phyloP scores from a whole-genome alignment of 2,113 vertebrate genomes.

The Columba janthina region DNA sequence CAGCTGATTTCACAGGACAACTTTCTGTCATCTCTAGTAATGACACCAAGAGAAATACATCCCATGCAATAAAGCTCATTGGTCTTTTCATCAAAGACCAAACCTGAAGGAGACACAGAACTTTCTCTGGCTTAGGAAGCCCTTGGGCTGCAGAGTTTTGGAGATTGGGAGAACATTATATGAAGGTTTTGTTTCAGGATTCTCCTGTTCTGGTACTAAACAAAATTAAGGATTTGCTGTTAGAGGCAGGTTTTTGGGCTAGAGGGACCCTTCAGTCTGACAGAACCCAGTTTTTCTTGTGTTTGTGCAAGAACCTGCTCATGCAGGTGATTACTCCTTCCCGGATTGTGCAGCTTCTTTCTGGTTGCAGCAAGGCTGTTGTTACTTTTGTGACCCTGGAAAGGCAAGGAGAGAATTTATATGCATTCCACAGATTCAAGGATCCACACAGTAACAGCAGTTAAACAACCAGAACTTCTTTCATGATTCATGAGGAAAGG shows the following conservation, averaged over 20 bases:
- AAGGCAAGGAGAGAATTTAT: not conserved
- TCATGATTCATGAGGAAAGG: not conserved
- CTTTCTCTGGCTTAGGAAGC: not conserved
- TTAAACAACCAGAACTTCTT: not conserved
- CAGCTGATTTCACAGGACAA: not conserved
- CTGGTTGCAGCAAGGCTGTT: not conserved
- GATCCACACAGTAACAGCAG: not conserved
- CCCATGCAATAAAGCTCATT: not conserved
- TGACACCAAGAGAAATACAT: not conserved
- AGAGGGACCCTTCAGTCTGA: not conserved
- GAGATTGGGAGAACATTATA: not conserved
- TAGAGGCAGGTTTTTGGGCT: not conserved
- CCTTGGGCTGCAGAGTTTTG: not conserved
- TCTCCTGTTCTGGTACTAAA: not conserved
- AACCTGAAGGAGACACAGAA: not conserved
- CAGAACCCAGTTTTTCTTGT: not conserved
- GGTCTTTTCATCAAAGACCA: not conserved
- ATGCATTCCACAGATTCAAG: constrained; percentile 4
- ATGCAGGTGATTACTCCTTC: not conserved
- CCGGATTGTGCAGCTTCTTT: constrained; percentile 12
- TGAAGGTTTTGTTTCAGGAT: not conserved
- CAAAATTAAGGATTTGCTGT: not conserved
- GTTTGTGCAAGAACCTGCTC: not conserved
- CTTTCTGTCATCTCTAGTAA: not conserved
- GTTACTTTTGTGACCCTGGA: constrained; percentile 3